These are phyloP conservation scores for Pemphredon lugubris DNA, from an alignment of 2,888 invertebrate genomes.

Conservation along the genomic window DNA sequence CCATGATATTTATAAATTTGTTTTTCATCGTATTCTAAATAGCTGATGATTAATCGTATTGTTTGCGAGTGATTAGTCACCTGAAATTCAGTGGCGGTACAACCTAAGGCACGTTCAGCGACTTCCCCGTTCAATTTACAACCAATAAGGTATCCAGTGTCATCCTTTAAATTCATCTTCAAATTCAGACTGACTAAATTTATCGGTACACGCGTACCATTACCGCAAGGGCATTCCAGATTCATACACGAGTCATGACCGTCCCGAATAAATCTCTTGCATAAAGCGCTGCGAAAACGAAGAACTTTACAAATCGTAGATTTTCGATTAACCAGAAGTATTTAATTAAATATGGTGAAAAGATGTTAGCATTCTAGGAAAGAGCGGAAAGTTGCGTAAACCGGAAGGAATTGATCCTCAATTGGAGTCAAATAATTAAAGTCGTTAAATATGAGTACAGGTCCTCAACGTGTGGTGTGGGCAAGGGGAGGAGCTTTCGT, in stretches of 20 bases:
- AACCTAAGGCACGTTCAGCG: constrained; percentile 73
- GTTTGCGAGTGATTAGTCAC: constrained; percentile 50
- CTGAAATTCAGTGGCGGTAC: constrained; percentile 68
- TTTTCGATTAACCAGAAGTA: too few relatives aligned
- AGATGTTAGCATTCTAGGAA: too few relatives aligned
- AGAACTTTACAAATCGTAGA: neutral
- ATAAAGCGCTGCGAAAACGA: constrained; percentile 71
- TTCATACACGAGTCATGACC: constrained; percentile 78
- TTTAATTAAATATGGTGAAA: too few relatives aligned
- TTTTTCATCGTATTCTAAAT: neutral
- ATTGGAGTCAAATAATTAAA: too few relatives aligned
- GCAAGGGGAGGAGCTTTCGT: too few relatives aligned
- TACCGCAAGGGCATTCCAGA: constrained; percentile 77
- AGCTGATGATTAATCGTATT: neutral
- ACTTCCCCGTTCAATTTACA: constrained; percentile 72
- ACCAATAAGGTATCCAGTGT: constrained; percentile 78
- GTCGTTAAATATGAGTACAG: too few relatives aligned
- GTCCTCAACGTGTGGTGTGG: too few relatives aligned
- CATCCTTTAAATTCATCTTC: constrained; percentile 76
- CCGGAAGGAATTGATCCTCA: too few relatives aligned
- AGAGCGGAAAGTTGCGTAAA: too few relatives aligned
- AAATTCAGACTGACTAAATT: constrained; percentile 71
- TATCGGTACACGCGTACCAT: constrained; percentile 70
- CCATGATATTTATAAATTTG: too few relatives aligned
- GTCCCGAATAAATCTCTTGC: constrained; percentile 69